Evolutionary conservation across 2,888 invertebrate genomes (phyloP), one percentile per base, ranked within the genome.

Genomic region (Lagria hirta): DNA sequence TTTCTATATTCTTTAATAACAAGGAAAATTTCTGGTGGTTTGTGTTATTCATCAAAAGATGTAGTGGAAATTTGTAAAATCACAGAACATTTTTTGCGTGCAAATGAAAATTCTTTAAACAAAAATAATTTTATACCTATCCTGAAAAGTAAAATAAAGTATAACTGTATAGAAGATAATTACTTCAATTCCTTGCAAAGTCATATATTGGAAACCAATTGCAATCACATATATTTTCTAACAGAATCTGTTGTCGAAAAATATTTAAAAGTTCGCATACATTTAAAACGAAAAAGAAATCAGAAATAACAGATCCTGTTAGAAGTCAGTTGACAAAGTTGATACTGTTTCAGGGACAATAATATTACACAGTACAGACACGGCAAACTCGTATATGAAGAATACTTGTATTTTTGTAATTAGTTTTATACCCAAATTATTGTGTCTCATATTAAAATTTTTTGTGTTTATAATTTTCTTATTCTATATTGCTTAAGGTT

Each of bases 1-100:
- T 37, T 37, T 37, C 12, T 37, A n/a, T 14, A 30, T 29, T 37
- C 37, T 7, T 14, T 37, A n/a, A 37, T 37, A 2, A 18, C 12
- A 5, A 23, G n/a, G 10, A 23, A 23, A 23, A 23, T 6, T 4
- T 4, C 23, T n/a, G 4, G 23, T n/a, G 23, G 23, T 6, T 23
- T 23, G n/a, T 23, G 23, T n/a, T 23, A 23, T 23, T 10, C 23
- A 23, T n/a, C n/a, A n/a, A n/a, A n/a, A n/a, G n/a, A n/a, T n/a
- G n/a, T n/a, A n/a, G n/a, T n/a, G n/a, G n/a, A n/a, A n/a, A 23
- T 23, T 6, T 23, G 23, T 23, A 23, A 23, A 23, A 23, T 8
- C 4, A n/a, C n/a, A 10, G 10, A 23, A 6, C 10, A n/a, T 23
- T 23, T 8, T 23, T n/a, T 10, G 23, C 4, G 10, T 23, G n/a